Evolutionary conservation across 1,140 invertebrate species (phyloP).

Genomic region (Achatina immaculata): DNA sequence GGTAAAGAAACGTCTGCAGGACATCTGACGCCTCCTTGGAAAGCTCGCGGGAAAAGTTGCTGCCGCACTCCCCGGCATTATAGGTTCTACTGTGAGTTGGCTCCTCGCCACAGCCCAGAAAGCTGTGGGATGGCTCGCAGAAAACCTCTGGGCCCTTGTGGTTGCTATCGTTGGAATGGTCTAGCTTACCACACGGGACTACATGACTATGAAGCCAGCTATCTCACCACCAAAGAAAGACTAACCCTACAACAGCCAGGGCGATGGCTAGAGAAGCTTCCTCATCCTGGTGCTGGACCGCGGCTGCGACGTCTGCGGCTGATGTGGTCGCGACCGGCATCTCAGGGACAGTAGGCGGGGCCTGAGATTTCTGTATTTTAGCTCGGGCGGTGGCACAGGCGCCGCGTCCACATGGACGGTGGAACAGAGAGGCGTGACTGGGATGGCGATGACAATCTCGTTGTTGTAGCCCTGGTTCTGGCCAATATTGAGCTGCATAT

Average conservation of each 20-base stretch:
- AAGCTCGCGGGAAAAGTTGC: background rate
- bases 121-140: background rate
- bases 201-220: background rate
- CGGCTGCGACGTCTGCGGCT: background rate
- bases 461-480: slow-evolving; percentile 30
- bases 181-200: background rate
- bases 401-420: too few species aligned
- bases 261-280: background rate
- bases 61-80: background rate
- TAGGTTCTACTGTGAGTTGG: background rate
- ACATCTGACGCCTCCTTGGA: background rate
- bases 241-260: background rate
- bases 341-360: background rate
- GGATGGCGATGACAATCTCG: background rate
- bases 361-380: background rate
- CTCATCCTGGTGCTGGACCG: background rate
- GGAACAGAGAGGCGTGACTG: too few species aligned
- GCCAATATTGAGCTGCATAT: slow-evolving; percentile 27
- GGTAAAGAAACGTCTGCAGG: background rate
- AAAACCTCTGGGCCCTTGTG: background rate
- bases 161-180: background rate
- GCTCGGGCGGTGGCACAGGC: background rate
- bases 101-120: background rate
- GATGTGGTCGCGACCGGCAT: background rate
- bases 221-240: background rate